Percentiles rank a stretch among this genome's conserved stretches.
These are phyloP conservation scores for Hirtodrosophila alboralis DNA, from an alignment of 2,888 invertebrate genomes.

Conservation along the genomic window DNA sequence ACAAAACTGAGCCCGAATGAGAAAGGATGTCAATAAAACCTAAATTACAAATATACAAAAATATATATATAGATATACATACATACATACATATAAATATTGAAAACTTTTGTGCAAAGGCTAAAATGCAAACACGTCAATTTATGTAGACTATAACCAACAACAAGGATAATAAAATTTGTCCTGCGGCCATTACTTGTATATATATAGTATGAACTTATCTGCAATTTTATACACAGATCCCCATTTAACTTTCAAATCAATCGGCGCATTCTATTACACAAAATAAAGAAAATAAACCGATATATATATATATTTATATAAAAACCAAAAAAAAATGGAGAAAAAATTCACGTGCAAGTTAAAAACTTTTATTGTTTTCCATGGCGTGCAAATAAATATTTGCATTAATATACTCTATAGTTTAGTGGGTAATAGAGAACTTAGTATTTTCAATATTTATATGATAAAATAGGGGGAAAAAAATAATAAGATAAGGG, in stretches of 20 bases:
- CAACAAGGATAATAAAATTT: conserved; percentile 22
- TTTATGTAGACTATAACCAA: conserved; percentile 32
- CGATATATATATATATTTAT: conserved; percentile 2
- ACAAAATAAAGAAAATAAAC: conserved; percentile 27
- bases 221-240: conserved; percentile 24
- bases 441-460: no score
- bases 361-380: conserved; percentile 45
- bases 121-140: conserved; percentile 67
- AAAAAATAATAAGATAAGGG: no score
- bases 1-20: not conserved
- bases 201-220: not conserved
- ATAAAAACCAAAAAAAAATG: not conserved
- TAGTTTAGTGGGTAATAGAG: no score
- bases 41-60: conserved; percentile 64
- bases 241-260: conserved; percentile 15
- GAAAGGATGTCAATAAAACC: conserved; percentile 60
- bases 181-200: conserved; percentile 35
- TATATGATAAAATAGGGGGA: no score
- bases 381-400: conserved; percentile 41
- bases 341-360: conserved; percentile 7
- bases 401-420: no score
- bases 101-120: conserved; percentile 39
- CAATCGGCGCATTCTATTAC: conserved; percentile 26
- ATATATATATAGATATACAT: conserved; percentile 51
- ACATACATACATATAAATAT: conserved; percentile 53